Evolutionary conservation across 2,113 vertebrate genomes (phyloP).

Genomic region (Tenebrosternarchus preto): DNA sequence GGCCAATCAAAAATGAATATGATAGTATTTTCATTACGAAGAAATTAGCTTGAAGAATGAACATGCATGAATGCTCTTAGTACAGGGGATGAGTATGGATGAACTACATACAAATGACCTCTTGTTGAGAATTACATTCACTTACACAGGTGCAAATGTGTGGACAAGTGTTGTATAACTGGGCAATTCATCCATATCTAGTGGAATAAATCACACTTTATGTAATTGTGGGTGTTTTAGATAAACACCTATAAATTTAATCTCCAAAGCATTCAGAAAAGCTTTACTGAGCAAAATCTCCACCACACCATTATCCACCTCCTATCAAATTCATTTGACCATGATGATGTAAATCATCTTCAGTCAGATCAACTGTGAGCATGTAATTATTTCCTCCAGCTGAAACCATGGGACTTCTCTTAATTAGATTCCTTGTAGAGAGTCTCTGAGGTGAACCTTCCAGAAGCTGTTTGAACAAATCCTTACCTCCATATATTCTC

Average conservation of each 20-base stretch:
- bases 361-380: constrained; percentile 36
- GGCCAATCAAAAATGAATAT: not conserved
- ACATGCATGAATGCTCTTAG: not conserved
- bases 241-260: constrained; percentile 5
- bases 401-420: constrained; percentile 27
- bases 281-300: not conserved
- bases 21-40: not conserved
- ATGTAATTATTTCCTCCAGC: constrained; percentile 36
- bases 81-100: not conserved
- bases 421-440: constrained; percentile 27
- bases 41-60: not conserved
- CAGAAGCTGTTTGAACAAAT: constrained; percentile 18
- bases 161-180: not conserved
- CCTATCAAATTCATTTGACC: constrained; percentile 36
- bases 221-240: not conserved
- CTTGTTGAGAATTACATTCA: not conserved
- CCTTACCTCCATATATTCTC: not conserved
- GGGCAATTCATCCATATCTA: not conserved
- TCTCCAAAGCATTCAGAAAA: constrained; percentile 14
- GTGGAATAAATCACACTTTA: constrained; percentile 1
- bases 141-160: not conserved
- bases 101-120: not conserved
- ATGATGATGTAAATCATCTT: constrained; percentile 27
- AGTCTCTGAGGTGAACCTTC: constrained; percentile 1
- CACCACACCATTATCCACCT: constrained; percentile 11